Evolutionary conservation across 1,140 invertebrate genomes (phyloP).

Genomic region (Formica exsecta): DNA sequence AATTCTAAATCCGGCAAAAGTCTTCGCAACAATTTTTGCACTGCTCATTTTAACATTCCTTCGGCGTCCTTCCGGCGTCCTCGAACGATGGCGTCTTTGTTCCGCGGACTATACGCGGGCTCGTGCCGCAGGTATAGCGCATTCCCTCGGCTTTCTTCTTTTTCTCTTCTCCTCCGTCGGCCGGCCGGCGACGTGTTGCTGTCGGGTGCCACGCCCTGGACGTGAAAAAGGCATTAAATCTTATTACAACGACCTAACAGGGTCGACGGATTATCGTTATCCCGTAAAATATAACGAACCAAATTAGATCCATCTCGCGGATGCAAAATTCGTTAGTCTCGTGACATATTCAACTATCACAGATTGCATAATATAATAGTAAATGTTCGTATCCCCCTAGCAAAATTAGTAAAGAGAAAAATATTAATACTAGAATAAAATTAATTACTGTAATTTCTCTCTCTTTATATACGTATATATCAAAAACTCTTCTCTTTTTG

Average conservation of each 20-base stretch:
- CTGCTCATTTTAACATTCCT: conserved; percentile 1
- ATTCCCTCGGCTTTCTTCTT: conserved; percentile 48
- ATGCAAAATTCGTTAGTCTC: neutral
- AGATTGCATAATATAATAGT: neutral
- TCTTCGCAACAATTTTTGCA: conserved; percentile 24
- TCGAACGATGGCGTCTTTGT: conserved; percentile 18
- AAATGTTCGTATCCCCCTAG: neutral
- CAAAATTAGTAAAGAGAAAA: neutral
- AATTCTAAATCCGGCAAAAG: conserved; percentile 24
- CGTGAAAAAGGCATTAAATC: conserved; percentile 58
- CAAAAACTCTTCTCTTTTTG: too few relatives aligned
- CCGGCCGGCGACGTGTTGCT: conserved; percentile 16
- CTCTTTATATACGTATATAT: too few relatives aligned
- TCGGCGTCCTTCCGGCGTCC: conserved; percentile 8
- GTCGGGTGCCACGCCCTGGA: conserved; percentile 58
- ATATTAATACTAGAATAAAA: neutral
- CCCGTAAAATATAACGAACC: neutral
- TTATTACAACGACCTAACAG: conserved; percentile 36
- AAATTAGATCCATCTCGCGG: neutral
- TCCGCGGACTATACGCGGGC: conserved; percentile 33
- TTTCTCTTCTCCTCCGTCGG: conserved; percentile 46
- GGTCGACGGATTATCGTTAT: conserved; percentile 17
- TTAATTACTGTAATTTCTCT: neutral
- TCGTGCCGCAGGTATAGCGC: conserved; percentile 50
- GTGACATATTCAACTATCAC: neutral